Base-by-base conservation (phyloP, 2,797 vertebrate species). In the Chelmon rostratus region DNA sequence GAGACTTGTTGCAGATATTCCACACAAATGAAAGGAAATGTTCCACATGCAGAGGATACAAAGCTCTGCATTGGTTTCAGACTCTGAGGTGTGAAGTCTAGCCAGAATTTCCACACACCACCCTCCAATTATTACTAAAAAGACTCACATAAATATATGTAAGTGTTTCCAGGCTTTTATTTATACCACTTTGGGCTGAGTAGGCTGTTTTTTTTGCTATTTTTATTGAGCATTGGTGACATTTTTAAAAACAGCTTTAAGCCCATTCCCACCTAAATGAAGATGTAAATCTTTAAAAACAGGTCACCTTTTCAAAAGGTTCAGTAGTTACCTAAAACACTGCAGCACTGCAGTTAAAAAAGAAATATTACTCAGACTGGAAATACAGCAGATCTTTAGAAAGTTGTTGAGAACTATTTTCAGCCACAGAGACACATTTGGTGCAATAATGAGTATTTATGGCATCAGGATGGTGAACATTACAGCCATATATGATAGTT, bases 31-130 rank as follows among this genome's bases (percentile, higher is more conserved):
- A 68, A 70, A 63, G 35, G 10, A 16, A 57, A 68, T 19, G 44
- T 53, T 69, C 19, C 42, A 46, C 50, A 63, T 50, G 6, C 68
- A 44, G n/a, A 68, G 33, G 15, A 68, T 37, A 74, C 35, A 58
- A 63, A 23, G 57, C 50, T 58, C 47, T 53, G 50, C 69, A 18
- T 19, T 63, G 61, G 35, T 63, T 73, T 69, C 53, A 61, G 33
- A 63, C 23, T 62, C 38, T 28, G 73, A 72, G n/a, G 70, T 67
- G 31, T 68, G 67, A 76, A 68, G 59, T 75, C 52, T 18, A 5
- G 69, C 47, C 64, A 84, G 7, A 9, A 19, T 50, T 8, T 67
- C 52, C 66, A 78, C 62, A 72, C 63, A 31, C 6, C 57, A 72
- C 16, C 62, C 57, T 72, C 72, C 25, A 46, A 37, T 82, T 68